Evolutionary conservation across 2,113 vertebrate genomes (phyloP), one percentile per base, ranked within the genome.

Genomic region (Daboia siamensis): DNA sequence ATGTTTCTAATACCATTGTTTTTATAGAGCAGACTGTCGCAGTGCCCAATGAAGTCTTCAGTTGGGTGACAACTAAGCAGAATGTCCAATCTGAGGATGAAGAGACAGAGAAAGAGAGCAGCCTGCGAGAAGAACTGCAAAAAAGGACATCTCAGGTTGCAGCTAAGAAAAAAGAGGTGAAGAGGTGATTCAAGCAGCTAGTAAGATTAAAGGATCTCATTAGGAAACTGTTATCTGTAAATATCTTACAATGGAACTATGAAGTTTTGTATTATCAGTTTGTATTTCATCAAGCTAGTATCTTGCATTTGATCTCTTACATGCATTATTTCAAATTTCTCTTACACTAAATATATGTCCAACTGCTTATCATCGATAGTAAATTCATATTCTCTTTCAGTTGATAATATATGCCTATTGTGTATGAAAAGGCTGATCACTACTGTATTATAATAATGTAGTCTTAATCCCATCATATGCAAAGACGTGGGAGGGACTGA

Each of bases 141-240:
- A 87, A 94, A 96, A 96, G 88, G 93, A 97, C 93, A 90, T 91
- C 94, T 87, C 96, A 97, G 94, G 96, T 97, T 10, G 88, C 94
- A 90, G 95, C 95, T 89, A 97, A 98, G 96, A 96, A 98, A 93
- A 96, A 97, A 0, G 97, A 98, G 97, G 97, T 98, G 97, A 98
- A 97, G 91, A 24, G 3, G 39, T 2, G 52, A 56, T 90, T 85
- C 91, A 90, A 92, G 55, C 0, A 1, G 0, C 1, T 3, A 80
- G 87, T 94, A 91, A 93, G 93, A 91, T 95, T 9, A 0, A 74
- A 51, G 1, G 23, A 29, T n/a, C 59, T 33, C 3, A 46, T 56
- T 51, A 23, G 56, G n/a, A 59, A 86, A 23, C 0, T 55, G 33
- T 86, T 51, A 29, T 46, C 46, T 0, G 0, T 0, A 91, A 52